Evolutionary conservation across 2,113 vertebrate species (phyloP).

Genomic region (Pomatorhinus ruficollis): DNA sequence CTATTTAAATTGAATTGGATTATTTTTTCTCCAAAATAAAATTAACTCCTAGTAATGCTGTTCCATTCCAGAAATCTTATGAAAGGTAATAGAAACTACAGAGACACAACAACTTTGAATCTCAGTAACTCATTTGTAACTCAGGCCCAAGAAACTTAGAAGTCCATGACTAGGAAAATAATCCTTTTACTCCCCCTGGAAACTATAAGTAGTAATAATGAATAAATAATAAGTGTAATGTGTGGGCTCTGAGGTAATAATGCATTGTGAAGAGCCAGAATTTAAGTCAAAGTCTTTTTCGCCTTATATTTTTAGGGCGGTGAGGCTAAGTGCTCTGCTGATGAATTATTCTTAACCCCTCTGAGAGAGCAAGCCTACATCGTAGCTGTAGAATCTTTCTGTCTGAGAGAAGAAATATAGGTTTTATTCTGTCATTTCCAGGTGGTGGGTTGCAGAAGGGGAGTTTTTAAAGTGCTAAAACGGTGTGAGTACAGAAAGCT

Average conservation of each 20-base stretch:
- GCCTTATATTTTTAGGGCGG: background rate
- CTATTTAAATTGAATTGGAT: background rate
- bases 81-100: background rate
- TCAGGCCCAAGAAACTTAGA: background rate
- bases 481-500: background rate
- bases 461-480: background rate
- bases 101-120: background rate
- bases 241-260: background rate
- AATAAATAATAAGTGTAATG: background rate
- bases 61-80: background rate
- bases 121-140: background rate
- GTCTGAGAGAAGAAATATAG: background rate
- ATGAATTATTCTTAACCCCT: slow-evolving; percentile 28
- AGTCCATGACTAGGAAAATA: background rate
- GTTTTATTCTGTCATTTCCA: background rate
- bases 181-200: background rate
- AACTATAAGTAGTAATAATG: background rate
- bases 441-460: background rate
- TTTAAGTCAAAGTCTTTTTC: background rate
- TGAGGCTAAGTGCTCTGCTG: background rate
- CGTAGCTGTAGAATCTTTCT: background rate
- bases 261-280: background rate
- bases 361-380: background rate
- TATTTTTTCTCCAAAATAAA: background rate
- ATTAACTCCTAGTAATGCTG: background rate